Percentiles rank a stretch among this genome's conserved stretches.
phyloP scores from a whole-genome alignment of 2,113 vertebrate species.

The Elephantulus edwardii region DNA sequence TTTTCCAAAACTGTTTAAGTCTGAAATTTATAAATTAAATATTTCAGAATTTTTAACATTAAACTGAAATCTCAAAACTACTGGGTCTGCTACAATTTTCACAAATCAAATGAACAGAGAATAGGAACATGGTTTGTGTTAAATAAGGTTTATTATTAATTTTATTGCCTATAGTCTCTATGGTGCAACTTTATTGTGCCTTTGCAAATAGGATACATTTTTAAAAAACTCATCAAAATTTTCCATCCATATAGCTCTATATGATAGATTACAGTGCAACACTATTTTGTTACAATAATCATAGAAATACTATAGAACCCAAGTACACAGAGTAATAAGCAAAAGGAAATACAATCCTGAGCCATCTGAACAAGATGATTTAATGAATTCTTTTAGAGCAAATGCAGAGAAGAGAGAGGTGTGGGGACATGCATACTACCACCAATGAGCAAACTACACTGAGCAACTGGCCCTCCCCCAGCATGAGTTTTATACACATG shows the following conservation, averaged over 20 bases:
- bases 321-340: constrained; percentile 65
- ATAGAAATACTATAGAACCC: constrained; percentile 73
- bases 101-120: constrained; percentile 69
- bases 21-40: constrained; percentile 66
- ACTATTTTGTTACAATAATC: constrained; percentile 71
- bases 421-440: constrained; percentile 55
- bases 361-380: constrained; percentile 62
- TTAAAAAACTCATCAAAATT: constrained; percentile 77
- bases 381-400: constrained; percentile 63
- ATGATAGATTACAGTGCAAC: constrained; percentile 67
- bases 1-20: constrained; percentile 37
- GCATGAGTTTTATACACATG: constrained; percentile 12
- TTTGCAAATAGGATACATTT: constrained; percentile 62
- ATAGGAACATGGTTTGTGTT: constrained; percentile 59
- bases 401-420: constrained; percentile 49
- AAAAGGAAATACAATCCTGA: constrained; percentile 69
- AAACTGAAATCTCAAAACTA: constrained; percentile 60
- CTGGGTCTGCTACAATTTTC: constrained; percentile 26
- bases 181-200: constrained; percentile 72
- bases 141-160: constrained; percentile 72
- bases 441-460: constrained; percentile 43
- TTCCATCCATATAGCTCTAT: constrained; percentile 79
- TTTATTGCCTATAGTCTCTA: constrained; percentile 66
- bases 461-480: background rate
- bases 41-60: constrained; percentile 51